These are phyloP conservation scores for Hetaerina titia DNA, from an alignment of 2,888 invertebrate genomes.

Conservation along the genomic window DNA sequence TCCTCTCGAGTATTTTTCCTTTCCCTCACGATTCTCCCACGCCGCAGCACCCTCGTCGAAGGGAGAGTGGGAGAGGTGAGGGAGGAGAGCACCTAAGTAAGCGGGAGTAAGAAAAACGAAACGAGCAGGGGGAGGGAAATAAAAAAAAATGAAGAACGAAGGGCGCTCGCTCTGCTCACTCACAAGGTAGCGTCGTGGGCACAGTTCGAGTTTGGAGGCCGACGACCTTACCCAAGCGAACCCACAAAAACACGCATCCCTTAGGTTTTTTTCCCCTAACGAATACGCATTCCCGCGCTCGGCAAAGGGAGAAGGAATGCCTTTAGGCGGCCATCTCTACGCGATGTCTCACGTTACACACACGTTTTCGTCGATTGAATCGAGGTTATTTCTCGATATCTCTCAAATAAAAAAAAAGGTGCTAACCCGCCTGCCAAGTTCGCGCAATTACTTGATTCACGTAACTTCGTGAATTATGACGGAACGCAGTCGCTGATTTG, in stretches of 20 bases:
- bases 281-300: not conserved
- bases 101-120: not conserved
- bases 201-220: not conserved
- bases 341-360: too few relatives aligned
- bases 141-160: not conserved
- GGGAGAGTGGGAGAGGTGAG: not conserved
- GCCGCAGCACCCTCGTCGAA: not conserved
- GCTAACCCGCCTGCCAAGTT: too few relatives aligned
- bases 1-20: not conserved
- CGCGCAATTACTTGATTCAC: too few relatives aligned
- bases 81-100: not conserved
- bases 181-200: not conserved
- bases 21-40: slow-evolving; percentile 33
- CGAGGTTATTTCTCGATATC: too few relatives aligned
- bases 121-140: not conserved
- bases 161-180: not conserved
- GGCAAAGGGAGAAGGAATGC: not conserved
- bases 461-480: too few relatives aligned
- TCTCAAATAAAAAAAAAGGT: too few relatives aligned
- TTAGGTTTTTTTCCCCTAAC: not conserved
- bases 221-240: not conserved
- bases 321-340: too few relatives aligned
- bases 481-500: too few relatives aligned
- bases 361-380: too few relatives aligned
- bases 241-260: not conserved